Percentiles rank a stretch among this genome's conserved stretches.
phyloP scores from a whole-genome alignment of 2,797 vertebrate species.

The Enteromius paludinosus region DNA sequence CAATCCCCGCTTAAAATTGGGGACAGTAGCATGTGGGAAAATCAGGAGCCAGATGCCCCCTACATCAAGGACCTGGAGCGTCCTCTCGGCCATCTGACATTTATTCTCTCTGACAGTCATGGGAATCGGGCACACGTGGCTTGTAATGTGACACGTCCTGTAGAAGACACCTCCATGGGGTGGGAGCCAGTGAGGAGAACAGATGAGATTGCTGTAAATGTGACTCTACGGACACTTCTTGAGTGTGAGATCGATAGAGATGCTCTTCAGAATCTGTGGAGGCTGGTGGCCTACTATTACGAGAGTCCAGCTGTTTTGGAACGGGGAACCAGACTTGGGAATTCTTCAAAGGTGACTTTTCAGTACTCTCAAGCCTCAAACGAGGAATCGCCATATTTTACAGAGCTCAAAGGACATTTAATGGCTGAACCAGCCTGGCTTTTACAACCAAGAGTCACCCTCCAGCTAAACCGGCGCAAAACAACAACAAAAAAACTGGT shows the following conservation, averaged over 20 bases:
- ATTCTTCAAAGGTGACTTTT: slow-evolving; percentile 72
- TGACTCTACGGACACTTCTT: slow-evolving; percentile 74
- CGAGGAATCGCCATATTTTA: slow-evolving; percentile 82
- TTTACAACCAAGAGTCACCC: slow-evolving; percentile 78
- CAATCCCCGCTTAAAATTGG: slow-evolving; percentile 76
- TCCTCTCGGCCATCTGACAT: slow-evolving; percentile 75
- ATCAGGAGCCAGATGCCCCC: slow-evolving; percentile 77
- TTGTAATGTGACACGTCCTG: slow-evolving; percentile 75
- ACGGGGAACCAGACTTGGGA: slow-evolving; percentile 71
- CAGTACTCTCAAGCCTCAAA: slow-evolving; percentile 76
- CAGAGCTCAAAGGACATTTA: slow-evolving; percentile 82
- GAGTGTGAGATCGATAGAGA: slow-evolving; percentile 84
- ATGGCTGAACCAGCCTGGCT: slow-evolving; percentile 80
- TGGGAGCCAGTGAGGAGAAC: slow-evolving; percentile 71
- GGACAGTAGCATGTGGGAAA: slow-evolving; percentile 73
- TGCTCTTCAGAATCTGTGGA: slow-evolving; percentile 81
- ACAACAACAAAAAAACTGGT: slow-evolving; percentile 82
- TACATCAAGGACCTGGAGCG: slow-evolving; percentile 78
- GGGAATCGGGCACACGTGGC: slow-evolving; percentile 78
- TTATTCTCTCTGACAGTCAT: slow-evolving; percentile 81
- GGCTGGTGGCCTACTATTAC: slow-evolving; percentile 83
- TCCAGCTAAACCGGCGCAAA: slow-evolving; percentile 80
- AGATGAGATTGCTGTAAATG: slow-evolving; percentile 71
- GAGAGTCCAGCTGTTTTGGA: slow-evolving; percentile 81
- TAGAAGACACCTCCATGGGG: slow-evolving; percentile 67